Conservation (phyloP, 35 echinoderm and acorn worm genomes). For the Antedon bifida region DNA sequence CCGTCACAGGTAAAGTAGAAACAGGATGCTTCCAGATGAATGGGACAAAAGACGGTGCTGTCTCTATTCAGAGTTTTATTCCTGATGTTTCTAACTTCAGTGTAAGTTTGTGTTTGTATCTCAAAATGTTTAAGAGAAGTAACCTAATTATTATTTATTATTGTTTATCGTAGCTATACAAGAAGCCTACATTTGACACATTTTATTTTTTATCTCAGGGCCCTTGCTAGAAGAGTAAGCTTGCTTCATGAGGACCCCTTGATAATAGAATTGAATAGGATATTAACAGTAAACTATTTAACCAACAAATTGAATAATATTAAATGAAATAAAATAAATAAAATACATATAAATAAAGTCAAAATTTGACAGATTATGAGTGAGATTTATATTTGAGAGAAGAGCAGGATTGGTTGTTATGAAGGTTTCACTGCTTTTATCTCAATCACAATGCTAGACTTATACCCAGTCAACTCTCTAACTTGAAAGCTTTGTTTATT, state of each 20-base stretch:
- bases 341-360: too few species aligned
- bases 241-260: neutral
- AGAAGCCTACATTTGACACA: neutral
- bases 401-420: too few species aligned
- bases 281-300: too few species aligned
- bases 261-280: too few species aligned
- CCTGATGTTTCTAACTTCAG: slow-evolving; percentile 54
- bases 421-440: too few species aligned
- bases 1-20: neutral
- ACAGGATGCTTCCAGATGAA: slow-evolving; percentile 46
- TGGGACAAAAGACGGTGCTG: slow-evolving; percentile 19
- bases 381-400: too few species aligned
- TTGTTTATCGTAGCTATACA: neutral
- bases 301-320: too few species aligned
- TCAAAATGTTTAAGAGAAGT: neutral
- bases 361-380: too few species aligned
- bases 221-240: neutral
- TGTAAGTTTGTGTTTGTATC: slow-evolving; percentile 7
- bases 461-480: too few species aligned
- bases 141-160: neutral
- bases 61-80: slow-evolving; percentile 36
- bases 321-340: too few species aligned
- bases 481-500: too few species aligned
- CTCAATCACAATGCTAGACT: too few species aligned
- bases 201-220: neutral